Percentiles rank a stretch among this genome's conserved stretches.
Evolutionary conservation across 2,888 invertebrate genomes (phyloP).

Genomic region (Luperina nickerlii): DNA sequence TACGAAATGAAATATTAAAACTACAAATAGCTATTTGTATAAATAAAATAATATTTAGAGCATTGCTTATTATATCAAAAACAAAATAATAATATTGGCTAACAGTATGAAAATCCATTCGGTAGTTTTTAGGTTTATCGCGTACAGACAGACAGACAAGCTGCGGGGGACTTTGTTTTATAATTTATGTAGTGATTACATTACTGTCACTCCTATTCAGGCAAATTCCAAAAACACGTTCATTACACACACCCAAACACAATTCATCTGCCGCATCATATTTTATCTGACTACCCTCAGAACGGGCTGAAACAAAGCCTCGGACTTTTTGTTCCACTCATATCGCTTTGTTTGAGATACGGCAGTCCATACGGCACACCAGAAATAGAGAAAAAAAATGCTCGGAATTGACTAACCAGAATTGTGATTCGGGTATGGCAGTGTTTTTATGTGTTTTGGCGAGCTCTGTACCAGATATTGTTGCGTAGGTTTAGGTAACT

Average conservation of each 20-base stretch:
- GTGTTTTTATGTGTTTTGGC: constrained; percentile 48
- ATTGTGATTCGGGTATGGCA: constrained; percentile 40
- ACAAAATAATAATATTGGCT: too few species aligned
- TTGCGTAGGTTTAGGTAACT: not conserved
- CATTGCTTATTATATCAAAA: too few species aligned
- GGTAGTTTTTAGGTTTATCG: too few species aligned
- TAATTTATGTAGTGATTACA: too few species aligned
- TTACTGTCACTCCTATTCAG: not conserved
- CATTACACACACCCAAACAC: constrained; percentile 21
- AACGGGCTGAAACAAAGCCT: constrained; percentile 64
- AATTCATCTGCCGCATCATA: constrained; percentile 44
- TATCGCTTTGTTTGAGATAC: constrained; percentile 64
- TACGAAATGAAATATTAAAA: too few species aligned
- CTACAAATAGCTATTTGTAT: too few species aligned
- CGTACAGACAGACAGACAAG: too few species aligned
- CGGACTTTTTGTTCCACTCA: constrained; percentile 62
- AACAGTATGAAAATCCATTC: too few species aligned
- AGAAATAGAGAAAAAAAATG: constrained; percentile 52
- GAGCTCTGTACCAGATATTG: not conserved
- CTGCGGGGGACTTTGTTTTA: too few species aligned
- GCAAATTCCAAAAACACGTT: constrained; percentile 9
- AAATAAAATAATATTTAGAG: too few species aligned
- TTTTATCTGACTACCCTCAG: constrained; percentile 64
- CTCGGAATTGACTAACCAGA: constrained; percentile 60
- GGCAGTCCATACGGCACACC: constrained; percentile 44